A percentile compares a stretch with the other conserved stretches of the same genome.
These are phyloP conservation scores for Salmo trutta DNA, from an alignment of 2,797 vertebrate genomes.

Conservation along the genomic window DNA sequence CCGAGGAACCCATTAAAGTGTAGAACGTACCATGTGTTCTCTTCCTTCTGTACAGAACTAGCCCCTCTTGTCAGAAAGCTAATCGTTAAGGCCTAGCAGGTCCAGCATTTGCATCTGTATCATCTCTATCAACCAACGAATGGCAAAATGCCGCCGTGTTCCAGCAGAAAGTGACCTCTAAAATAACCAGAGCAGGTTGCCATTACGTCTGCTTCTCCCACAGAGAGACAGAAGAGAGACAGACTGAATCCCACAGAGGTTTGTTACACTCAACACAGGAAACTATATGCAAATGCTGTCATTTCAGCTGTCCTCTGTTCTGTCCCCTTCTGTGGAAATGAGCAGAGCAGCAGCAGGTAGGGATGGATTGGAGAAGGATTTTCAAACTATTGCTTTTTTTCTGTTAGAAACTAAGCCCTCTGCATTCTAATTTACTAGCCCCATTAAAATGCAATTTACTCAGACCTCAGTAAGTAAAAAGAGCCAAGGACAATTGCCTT, in stretches of 20 bases:
- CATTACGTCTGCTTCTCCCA: conserved; percentile 30
- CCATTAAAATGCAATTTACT: conserved; percentile 69
- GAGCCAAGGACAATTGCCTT: conserved; percentile 66
- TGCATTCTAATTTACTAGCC: conserved; percentile 68
- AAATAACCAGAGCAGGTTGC: conserved; percentile 51
- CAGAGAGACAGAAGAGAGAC: conserved; percentile 18
- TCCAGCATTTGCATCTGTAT: conserved; percentile 56
- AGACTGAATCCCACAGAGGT: conserved; percentile 57
- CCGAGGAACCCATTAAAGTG: neutral
- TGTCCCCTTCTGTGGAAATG: conserved; percentile 56
- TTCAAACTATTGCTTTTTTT: conserved; percentile 43
- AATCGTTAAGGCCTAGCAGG: conserved; percentile 40
- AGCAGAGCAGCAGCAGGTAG: conserved; percentile 55
- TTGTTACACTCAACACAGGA: conserved; percentile 60
- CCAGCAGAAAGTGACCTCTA: conserved; percentile 51
- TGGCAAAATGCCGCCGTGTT: conserved; percentile 32
- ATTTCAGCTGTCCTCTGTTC: conserved; percentile 61
- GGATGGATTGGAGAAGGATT: conserved; percentile 57
- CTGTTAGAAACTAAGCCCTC: conserved; percentile 53
- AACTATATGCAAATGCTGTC: conserved; percentile 68
- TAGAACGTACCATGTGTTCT: conserved; percentile 15
- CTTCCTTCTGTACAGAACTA: conserved; percentile 15
- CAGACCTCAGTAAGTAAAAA: conserved; percentile 60
- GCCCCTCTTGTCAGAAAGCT: conserved; percentile 19
- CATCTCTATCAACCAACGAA: conserved; percentile 38